These are phyloP conservation scores for Listrodromus nycthemerus DNA, from an alignment of 2,888 invertebrate genomes.

Conservation along the genomic window DNA sequence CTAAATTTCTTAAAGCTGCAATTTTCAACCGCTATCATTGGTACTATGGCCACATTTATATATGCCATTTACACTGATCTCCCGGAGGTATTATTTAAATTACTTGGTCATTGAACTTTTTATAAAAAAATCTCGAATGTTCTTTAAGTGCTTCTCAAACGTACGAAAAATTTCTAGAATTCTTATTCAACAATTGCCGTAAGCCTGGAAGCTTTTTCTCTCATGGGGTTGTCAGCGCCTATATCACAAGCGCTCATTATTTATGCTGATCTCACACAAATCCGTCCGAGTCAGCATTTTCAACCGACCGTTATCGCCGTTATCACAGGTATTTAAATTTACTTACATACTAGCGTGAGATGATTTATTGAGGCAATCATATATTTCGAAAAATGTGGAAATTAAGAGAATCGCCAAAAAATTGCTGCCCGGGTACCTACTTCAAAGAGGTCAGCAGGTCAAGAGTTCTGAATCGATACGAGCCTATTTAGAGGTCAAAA, in stretches of 20 bases:
- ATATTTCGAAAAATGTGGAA: neutral
- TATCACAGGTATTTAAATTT: constrained; percentile 86
- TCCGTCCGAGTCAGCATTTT: constrained; percentile 85
- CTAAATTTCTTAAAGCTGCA: constrained; percentile 89
- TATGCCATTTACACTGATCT: constrained; percentile 82
- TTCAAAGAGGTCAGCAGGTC: neutral
- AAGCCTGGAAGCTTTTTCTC: constrained; percentile 88
- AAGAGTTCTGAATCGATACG: neutral
- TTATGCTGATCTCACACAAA: constrained; percentile 89
- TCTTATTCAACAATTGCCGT: constrained; percentile 87
- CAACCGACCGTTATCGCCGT: constrained; percentile 89
- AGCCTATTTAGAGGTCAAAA: neutral
- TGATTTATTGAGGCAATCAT: too few species aligned
- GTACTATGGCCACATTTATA: constrained; percentile 88
- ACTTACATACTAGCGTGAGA: neutral
- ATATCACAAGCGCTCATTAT: constrained; percentile 90
- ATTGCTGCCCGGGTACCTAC: neutral
- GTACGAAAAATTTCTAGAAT: constrained; percentile 84
- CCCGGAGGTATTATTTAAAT: constrained; percentile 78
- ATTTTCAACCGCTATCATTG: constrained; percentile 89
- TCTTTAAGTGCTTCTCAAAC: neutral
- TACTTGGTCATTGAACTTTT: neutral
- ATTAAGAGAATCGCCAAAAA: neutral
- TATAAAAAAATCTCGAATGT: neutral
- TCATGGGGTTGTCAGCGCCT: constrained; percentile 89